A percentile compares a stretch with the other conserved stretches of the same genome.
phyloP scores from a whole-genome alignment of 2,888 invertebrate genomes.

The Aelia acuminata region DNA sequence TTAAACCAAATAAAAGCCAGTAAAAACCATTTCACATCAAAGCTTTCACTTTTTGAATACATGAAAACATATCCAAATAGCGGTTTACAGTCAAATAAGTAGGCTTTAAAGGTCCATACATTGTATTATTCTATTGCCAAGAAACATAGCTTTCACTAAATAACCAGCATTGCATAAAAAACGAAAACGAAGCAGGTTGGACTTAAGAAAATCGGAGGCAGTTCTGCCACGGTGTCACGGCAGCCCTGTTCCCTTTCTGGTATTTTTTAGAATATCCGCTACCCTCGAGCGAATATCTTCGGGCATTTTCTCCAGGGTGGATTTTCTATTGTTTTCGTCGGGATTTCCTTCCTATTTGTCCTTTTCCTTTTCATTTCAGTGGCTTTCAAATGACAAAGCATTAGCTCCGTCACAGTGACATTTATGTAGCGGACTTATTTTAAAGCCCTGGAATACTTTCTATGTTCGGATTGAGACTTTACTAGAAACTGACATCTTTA shows the following conservation, averaged over 20 bases:
- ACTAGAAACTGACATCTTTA: background rate
- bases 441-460: background rate
- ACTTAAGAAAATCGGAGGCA: background rate
- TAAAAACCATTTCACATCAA: too few relatives aligned
- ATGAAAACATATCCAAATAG: too few relatives aligned
- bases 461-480: background rate
- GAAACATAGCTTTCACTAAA: background rate
- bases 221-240: background rate
- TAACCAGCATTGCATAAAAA: background rate
- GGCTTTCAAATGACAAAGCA: conserved; percentile 33
- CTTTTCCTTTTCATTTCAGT: conserved; percentile 15
- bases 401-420: background rate
- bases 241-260: background rate
- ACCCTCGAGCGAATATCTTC: background rate
- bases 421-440: background rate
- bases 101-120: background rate
- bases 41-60: too few relatives aligned
- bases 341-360: background rate
- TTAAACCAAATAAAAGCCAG: too few relatives aligned
- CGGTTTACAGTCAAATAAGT: background rate
- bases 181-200: background rate
- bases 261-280: background rate
- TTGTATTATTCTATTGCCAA: background rate
- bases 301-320: background rate
- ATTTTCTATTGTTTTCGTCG: background rate